Percentiles rank a stretch among this genome's conserved stretches.
Conservation (phyloP, 2,113 vertebrate genomes). For the Bufo gargarizans region DNA sequence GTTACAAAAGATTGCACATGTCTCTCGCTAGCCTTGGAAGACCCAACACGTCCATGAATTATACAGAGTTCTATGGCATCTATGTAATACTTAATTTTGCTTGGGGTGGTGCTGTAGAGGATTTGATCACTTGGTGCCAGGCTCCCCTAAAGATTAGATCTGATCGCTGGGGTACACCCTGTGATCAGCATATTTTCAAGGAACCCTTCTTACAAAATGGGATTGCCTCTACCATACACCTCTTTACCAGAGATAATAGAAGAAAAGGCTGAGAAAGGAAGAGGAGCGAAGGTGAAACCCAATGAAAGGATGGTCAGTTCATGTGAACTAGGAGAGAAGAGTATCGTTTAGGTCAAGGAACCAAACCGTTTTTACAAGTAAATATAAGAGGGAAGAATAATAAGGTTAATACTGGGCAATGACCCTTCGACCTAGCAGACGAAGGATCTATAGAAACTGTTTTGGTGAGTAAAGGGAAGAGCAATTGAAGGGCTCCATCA, state of each 20-base stretch:
- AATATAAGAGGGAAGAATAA: neutral
- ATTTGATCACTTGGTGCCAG: neutral
- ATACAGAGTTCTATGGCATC: too few relatives aligned
- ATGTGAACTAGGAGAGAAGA: neutral
- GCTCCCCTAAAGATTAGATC: neutral
- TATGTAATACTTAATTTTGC: too few relatives aligned
- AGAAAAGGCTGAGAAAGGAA: neutral
- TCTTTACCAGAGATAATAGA: neutral
- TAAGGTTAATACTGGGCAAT: conserved; percentile 1
- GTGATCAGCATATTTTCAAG: neutral
- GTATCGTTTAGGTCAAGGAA: neutral
- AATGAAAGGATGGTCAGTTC: neutral
- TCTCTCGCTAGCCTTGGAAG: too few relatives aligned
- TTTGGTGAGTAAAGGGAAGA: neutral
- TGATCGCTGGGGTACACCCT: neutral
- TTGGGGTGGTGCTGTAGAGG: too few relatives aligned
- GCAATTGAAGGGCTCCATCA: neutral
- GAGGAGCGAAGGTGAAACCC: neutral
- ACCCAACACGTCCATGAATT: too few relatives aligned
- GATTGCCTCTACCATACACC: neutral
- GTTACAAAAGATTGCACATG: too few relatives aligned
- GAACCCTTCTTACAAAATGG: neutral
- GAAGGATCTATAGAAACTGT: conserved; percentile 12
- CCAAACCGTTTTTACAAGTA: neutral
- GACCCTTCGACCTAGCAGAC: neutral